These are phyloP conservation scores for Bembecia ichneumoniformis DNA, from an alignment of 2,888 invertebrate genomes.

Conservation along the genomic window DNA sequence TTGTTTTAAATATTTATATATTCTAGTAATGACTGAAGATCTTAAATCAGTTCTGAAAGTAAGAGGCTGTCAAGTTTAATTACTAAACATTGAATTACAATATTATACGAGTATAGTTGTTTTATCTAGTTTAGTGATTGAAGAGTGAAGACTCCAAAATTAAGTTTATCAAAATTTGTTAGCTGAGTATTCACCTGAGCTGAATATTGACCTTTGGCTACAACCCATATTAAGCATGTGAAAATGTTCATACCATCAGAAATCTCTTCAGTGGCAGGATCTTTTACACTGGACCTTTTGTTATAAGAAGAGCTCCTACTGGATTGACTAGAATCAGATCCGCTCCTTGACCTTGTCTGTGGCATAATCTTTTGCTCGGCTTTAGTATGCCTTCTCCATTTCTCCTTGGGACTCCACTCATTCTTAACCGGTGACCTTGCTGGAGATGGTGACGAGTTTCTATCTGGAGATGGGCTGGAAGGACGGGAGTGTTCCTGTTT, in stretches of 20 bases:
- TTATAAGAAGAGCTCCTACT: constrained; percentile 59
- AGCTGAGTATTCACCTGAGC: no score
- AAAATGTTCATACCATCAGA: constrained; percentile 66
- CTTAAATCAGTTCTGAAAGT: no score
- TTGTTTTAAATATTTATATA: no score
- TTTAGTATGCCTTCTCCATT: constrained; percentile 60
- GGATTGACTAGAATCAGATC: constrained; percentile 60
- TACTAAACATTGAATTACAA: no score
- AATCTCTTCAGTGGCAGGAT: constrained; percentile 73
- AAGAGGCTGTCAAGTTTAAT: no score
- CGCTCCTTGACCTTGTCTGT: constrained; percentile 35
- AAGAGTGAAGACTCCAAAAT: no score
- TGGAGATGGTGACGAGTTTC: constrained; percentile 33
- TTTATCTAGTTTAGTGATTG: no score
- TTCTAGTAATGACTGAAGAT: no score
- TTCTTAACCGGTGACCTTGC: constrained; percentile 26
- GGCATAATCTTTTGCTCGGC: constrained; percentile 62
- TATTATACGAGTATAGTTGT: no score
- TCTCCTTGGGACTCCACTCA: constrained; percentile 56
- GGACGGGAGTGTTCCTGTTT: constrained; percentile 36
- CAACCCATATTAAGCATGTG: no score
- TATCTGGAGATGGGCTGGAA: constrained; percentile 48
- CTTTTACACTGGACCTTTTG: constrained; percentile 45
- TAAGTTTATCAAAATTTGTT: no score
- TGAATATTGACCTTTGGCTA: no score